Percentiles rank a stretch among this genome's conserved stretches.
Evolutionary conservation across 2,888 invertebrate species (phyloP).

Genomic region (Sminthurides aquaticus): DNA sequence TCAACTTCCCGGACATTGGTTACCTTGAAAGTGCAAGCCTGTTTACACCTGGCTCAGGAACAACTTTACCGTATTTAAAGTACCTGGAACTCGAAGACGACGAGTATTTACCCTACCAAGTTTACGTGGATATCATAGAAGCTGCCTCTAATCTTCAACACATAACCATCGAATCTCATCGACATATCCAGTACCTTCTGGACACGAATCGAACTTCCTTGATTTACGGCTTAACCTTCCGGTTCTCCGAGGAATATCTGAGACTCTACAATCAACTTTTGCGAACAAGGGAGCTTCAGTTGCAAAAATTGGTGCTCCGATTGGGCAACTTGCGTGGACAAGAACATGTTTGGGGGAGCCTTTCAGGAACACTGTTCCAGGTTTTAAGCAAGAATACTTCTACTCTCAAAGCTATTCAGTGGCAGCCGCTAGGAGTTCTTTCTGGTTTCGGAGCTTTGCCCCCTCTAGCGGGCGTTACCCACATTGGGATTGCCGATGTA

Average conservation of each 20-base stretch:
- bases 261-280: not conserved
- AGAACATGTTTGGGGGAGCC: not conserved
- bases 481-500: not conserved
- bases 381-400: not conserved
- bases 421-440: not conserved
- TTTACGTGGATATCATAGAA: not conserved
- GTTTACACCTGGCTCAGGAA: not conserved
- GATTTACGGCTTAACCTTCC: not conserved
- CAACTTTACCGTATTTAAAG: not conserved
- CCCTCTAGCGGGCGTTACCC: not conserved
- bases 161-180: not conserved
- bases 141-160: not conserved
- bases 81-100: conserved; percentile 2
- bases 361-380: not conserved
- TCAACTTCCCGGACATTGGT: conserved; percentile 3
- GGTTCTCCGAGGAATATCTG: not conserved
- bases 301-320: not conserved
- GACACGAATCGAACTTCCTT: not conserved
- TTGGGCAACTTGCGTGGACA: not conserved
- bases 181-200: not conserved
- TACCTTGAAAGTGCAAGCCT: not conserved
- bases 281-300: not conserved
- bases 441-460: not conserved
- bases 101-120: not conserved
- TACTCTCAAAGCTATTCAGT: not conserved